Percentiles rank a stretch among this genome's conserved stretches.
phyloP scores from a whole-genome alignment of 2,113 vertebrate genomes.

The Herpailurus yagouaroundi region DNA sequence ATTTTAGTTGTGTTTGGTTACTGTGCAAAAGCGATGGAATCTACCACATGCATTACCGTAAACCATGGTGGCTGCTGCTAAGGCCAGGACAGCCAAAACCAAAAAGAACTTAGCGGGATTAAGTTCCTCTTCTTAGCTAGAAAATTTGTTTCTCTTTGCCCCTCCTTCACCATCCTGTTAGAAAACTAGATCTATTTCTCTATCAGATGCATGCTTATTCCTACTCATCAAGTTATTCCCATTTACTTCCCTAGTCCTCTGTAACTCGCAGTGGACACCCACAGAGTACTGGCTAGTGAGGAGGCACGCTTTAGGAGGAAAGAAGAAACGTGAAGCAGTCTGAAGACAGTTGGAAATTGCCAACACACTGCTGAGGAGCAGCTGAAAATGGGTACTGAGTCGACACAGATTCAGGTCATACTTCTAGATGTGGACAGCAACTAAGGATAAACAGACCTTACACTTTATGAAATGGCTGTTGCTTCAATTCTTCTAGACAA shows the following conservation, averaged over 20 bases:
- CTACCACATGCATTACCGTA: not conserved
- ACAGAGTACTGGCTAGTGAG: not conserved
- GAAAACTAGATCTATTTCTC: slow-evolving; percentile 5
- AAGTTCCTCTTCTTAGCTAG: not conserved
- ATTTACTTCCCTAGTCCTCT: not conserved
- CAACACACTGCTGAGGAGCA: not conserved
- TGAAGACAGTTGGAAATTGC: not conserved
- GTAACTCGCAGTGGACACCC: not conserved
- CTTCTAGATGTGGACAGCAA: not conserved
- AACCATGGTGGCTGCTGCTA: not conserved
- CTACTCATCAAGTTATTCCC: not conserved
- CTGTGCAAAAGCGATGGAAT: not conserved
- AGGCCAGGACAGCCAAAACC: not conserved
- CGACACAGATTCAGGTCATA: not conserved
- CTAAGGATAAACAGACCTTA: not conserved
- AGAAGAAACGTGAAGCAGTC: not conserved
- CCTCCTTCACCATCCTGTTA: not conserved
- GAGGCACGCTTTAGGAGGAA: not conserved
- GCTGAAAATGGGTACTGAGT: not conserved
- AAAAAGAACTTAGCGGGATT: not conserved
- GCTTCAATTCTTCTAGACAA: not conserved
- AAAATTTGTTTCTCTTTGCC: not conserved
- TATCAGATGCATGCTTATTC: not conserved
- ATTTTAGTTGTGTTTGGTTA: not conserved
- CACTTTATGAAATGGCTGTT: not conserved